Evolutionary conservation across 2,113 vertebrate genomes (phyloP), one percentile per base, ranked within the genome.

Genomic region (Pterocles gutturalis): DNA sequence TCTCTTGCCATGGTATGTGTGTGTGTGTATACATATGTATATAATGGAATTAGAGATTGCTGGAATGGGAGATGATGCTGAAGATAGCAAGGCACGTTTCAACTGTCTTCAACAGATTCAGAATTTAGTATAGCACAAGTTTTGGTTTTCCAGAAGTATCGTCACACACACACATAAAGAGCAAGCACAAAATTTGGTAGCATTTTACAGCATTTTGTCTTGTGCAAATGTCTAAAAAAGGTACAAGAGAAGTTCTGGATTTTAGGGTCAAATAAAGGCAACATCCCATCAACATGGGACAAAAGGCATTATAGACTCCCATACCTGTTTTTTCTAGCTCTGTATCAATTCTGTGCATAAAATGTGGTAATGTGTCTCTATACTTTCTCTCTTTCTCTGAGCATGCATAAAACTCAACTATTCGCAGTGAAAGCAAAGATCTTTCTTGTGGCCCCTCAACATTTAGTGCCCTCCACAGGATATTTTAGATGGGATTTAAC

Each of bases 401-500:
- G 41, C 21, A 25, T 26, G 62, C 6, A 25, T 57, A 73, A 69
- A 60, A 31, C 33, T 78, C 55, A 67, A n/a, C 38, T 65, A 48
- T 49, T 46, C 48, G 80, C 15, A 76, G 38, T 31, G 73, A 82
- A 92, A 78, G 58, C 33, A 53, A 70, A 77, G 41, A 53, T 29
- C n/a, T 87, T 57, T 62, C 34, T n/a, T 49, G 45, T 80, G 49
- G 31, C 78, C 24, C 43, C 34, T 16, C 57, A 51, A 18, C 61
- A 69, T 87, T 94, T 48, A 76, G 24, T 88, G 57, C 33, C 57
- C 49, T 85, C 66, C 13, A 5, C 41, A 83, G 57, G 82, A 51
- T 78, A 73, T 55, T 89, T 78, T 55, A 65, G 38, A 17, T 43
- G 53, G 45, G 71, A 69, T 94, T 92, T 87, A 93, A 75, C 31